A percentile compares a stretch with the other conserved stretches of the same genome.
These are phyloP conservation scores for Neoascia interrupta DNA, from an alignment of 2,888 invertebrate genomes.

Conservation along the genomic window DNA sequence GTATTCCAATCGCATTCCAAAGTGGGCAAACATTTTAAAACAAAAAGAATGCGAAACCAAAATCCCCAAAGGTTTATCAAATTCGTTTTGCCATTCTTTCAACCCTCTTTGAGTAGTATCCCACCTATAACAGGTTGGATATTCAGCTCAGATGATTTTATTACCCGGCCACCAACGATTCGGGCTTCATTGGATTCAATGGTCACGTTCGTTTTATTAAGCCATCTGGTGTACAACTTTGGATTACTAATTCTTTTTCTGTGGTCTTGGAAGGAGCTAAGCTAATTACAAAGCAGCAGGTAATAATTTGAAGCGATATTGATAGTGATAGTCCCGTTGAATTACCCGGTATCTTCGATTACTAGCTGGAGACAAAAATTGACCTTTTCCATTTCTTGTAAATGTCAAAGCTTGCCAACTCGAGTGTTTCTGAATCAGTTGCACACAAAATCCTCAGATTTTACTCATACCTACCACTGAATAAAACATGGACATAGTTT, in stretches of 20 bases:
- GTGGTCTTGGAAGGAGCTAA: too few species aligned
- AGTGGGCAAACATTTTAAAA: conserved; percentile 69
- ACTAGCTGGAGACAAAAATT: too few species aligned
- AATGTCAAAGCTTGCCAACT: too few species aligned
- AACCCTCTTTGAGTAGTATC: conserved; percentile 19
- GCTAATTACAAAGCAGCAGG: too few species aligned
- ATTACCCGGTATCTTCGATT: too few species aligned
- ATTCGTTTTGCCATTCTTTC: conserved; percentile 50
- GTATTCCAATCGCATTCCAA: conserved; percentile 47
- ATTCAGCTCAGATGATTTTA: conserved; percentile 55
- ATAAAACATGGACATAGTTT: too few species aligned
- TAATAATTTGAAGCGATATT: too few species aligned
- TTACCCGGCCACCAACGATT: conserved; percentile 52
- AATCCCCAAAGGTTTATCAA: conserved; percentile 67
- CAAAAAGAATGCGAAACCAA: conserved; percentile 31
- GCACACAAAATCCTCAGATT: too few species aligned
- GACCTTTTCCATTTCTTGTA: too few species aligned
- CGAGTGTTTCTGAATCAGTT: too few species aligned
- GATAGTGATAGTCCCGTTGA: too few species aligned
- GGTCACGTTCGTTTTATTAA: conserved; percentile 79
- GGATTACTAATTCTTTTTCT: conserved; percentile 78
- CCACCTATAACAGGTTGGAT: conserved; percentile 48
- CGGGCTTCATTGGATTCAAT: conserved; percentile 63
- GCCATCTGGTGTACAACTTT: conserved; percentile 76
- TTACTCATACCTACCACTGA: too few species aligned